Conservation (phyloP, 2,888 invertebrate species). For the Brachypalpus laphriformis region DNA sequence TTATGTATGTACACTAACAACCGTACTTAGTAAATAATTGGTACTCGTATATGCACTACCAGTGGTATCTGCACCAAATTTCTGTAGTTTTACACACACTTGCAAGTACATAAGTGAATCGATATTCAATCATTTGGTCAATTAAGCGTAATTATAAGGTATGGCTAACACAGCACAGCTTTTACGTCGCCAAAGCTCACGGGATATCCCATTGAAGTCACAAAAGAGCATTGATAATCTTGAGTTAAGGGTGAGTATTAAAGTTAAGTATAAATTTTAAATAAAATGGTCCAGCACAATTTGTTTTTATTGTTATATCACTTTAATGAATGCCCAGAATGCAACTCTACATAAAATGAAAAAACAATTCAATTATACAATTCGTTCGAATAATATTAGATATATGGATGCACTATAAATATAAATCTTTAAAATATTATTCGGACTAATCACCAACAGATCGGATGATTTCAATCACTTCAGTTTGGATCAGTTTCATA, state of each 20-base stretch:
- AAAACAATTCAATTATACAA: too few relatives aligned
- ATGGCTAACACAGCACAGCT: slow-evolving; percentile 96
- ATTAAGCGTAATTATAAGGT: slow-evolving; percentile 65
- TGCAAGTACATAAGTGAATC: slow-evolving; percentile 39
- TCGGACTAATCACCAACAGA: too few relatives aligned
- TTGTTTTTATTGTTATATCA: background rate
- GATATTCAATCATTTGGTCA: slow-evolving; percentile 61
- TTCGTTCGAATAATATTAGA: too few relatives aligned
- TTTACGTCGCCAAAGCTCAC: slow-evolving; percentile 93
- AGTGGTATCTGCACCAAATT: slow-evolving; percentile 55
- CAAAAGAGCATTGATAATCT: slow-evolving; percentile 92
- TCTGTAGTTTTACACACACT: slow-evolving; percentile 50
- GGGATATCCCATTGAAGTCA: slow-evolving; percentile 86
- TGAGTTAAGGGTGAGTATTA: slow-evolving; percentile 89
- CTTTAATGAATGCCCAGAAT: background rate
- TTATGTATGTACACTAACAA: slow-evolving; percentile 39
- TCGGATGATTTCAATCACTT: too few relatives aligned
- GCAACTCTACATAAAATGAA: too few relatives aligned
- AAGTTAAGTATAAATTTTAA: background rate
- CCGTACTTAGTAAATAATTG: slow-evolving; percentile 55
- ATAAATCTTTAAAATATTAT: too few relatives aligned
- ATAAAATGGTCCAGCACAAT: background rate
- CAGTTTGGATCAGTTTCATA: too few relatives aligned
- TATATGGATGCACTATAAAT: too few relatives aligned
- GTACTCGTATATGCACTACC: slow-evolving; percentile 64